Percentiles rank a stretch among this genome's conserved stretches.
These are phyloP conservation scores for Taphrorychus bicolor DNA, from an alignment of 2,888 invertebrate genomes.

Conservation along the genomic window DNA sequence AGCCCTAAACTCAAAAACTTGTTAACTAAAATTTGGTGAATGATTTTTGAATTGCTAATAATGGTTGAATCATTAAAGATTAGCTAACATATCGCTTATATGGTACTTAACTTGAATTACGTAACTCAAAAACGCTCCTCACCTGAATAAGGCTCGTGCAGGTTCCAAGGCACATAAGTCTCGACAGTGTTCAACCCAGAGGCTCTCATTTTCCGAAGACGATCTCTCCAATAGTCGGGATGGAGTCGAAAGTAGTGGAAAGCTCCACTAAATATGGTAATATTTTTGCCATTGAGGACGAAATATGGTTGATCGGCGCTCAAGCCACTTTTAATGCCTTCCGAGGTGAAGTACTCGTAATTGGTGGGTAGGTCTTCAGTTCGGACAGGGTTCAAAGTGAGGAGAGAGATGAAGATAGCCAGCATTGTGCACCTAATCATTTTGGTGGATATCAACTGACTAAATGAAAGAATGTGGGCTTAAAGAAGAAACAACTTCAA, in stretches of 20 bases:
- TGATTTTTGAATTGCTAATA: too few relatives aligned
- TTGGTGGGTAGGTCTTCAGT: constrained; percentile 55
- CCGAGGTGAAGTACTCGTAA: constrained; percentile 61
- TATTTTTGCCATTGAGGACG: constrained; percentile 58
- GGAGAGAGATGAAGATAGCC: too few relatives aligned
- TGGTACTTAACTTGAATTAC: too few relatives aligned
- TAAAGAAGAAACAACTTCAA: too few relatives aligned
- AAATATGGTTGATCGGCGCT: constrained; percentile 53
- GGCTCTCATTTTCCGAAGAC: constrained; percentile 77
- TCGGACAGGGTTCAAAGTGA: too few relatives aligned
- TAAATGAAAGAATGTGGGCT: too few relatives aligned
- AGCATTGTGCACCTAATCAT: too few relatives aligned
- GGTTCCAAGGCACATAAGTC: constrained; percentile 88
- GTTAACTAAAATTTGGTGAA: background rate
- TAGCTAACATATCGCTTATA: too few relatives aligned
- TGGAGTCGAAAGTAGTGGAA: constrained; percentile 89
- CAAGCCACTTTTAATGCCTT: constrained; percentile 53
- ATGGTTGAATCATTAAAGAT: too few relatives aligned
- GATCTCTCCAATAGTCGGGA: constrained; percentile 78
- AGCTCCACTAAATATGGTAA: constrained; percentile 63
- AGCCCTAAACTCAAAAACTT: constrained; percentile 7
- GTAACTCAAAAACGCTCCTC: too few relatives aligned
- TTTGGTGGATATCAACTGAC: too few relatives aligned
- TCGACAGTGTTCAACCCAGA: constrained; percentile 89
- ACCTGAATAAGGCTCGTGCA: constrained; percentile 81